phyloP scores from a whole-genome alignment of 2,797 vertebrate species.

The Euthynnus affinis region DNA sequence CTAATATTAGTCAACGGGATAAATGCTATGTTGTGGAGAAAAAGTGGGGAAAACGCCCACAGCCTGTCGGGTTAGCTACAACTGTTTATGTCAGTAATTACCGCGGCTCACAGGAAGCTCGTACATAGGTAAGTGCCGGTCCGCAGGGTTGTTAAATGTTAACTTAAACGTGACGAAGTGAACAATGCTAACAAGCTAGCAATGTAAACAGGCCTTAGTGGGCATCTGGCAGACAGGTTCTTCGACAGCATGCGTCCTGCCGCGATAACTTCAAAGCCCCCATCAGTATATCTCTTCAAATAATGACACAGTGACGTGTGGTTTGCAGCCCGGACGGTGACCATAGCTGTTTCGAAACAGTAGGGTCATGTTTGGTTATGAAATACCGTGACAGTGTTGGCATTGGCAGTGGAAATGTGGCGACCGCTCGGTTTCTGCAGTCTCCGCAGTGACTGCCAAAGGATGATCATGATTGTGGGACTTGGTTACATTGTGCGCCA shows the following conservation, averaged over 20 bases:
- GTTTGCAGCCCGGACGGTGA: neutral
- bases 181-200: conserved; percentile 65
- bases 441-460: conserved; percentile 34
- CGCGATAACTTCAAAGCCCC: conserved; percentile 3
- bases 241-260: conserved; percentile 60
- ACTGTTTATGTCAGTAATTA: neutral
- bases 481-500: neutral
- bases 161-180: conserved; percentile 30
- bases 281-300: neutral
- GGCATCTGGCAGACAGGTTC: conserved; percentile 43
- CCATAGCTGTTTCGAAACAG: neutral
- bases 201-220: conserved; percentile 77
- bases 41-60: neutral
- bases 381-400: conserved; percentile 41
- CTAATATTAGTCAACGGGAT: conserved; percentile 58
- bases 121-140: conserved; percentile 16
- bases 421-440: conserved; percentile 36
- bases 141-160: conserved; percentile 12
- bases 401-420: conserved; percentile 37
- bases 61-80: neutral
- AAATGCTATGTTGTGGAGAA: neutral
- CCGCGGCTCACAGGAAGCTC: neutral
- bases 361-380: conserved; percentile 10
- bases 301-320: neutral
- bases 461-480: neutral